Percentiles rank a stretch among this genome's conserved stretches.
phyloP scores from a whole-genome alignment of 2,797 vertebrate genomes.

The Lerista edwardsae region DNA sequence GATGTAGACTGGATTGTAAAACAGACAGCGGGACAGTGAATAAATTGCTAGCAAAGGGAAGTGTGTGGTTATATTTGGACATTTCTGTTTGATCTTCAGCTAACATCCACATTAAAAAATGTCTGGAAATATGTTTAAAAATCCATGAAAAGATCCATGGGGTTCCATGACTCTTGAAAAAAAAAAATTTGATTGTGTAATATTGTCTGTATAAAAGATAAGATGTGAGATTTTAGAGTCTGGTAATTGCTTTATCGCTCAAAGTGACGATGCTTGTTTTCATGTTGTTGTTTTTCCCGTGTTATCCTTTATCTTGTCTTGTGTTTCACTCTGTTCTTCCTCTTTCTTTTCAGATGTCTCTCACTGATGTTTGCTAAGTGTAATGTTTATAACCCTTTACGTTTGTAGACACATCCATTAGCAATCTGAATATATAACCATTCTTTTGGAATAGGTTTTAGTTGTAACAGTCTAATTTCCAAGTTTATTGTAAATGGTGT shows the following conservation, averaged over 20 bases:
- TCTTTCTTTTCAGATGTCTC: not conserved
- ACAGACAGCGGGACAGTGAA: not conserved
- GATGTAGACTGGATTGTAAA: not conserved
- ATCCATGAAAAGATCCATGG: not conserved
- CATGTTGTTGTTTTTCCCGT: not conserved
- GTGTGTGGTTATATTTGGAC: not conserved
- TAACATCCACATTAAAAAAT: not conserved
- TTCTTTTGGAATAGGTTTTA: not conserved
- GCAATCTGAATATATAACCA: slow-evolving; percentile 6
- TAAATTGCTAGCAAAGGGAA: not conserved
- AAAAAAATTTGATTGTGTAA: not conserved
- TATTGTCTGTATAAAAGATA: too few species aligned
- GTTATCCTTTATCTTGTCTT: not conserved
- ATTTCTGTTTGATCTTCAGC: too few species aligned
- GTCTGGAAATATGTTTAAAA: not conserved
- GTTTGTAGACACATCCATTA: not conserved
- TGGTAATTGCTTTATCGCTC: not conserved
- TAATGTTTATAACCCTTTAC: slow-evolving; percentile 7
- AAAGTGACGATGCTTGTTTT: not conserved
- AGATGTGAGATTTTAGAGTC: not conserved
- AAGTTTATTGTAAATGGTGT: not conserved
- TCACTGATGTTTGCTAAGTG: not conserved
- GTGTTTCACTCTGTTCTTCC: not conserved
- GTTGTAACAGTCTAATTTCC: slow-evolving; percentile 2
- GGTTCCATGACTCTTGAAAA: not conserved